Conservation (phyloP, 2,888 invertebrate genomes). For the Drosophila affinis region DNA sequence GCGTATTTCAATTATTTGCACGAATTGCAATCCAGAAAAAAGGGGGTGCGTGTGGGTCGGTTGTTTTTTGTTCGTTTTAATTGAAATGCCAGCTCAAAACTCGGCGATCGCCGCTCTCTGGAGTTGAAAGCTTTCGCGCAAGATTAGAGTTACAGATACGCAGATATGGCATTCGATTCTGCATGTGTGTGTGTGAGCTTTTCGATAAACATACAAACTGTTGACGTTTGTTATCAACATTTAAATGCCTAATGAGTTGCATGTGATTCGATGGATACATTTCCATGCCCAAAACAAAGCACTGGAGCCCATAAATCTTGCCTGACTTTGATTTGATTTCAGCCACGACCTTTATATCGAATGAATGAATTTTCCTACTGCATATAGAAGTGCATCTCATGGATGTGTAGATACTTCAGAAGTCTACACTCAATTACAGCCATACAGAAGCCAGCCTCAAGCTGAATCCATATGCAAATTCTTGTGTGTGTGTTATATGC, state of each 20-base stretch:
- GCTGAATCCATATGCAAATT: conserved; percentile 28
- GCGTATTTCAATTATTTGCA: conserved; percentile 73
- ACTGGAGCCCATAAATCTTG: not conserved
- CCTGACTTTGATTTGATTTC: conserved; percentile 22
- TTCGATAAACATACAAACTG: conserved; percentile 14
- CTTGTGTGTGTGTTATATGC: conserved; percentile 9
- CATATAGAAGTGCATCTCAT: not conserved
- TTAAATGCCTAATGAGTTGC: conserved; percentile 37
- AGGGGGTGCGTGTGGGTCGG: conserved; percentile 30
- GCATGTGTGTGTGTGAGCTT: conserved; percentile 1
- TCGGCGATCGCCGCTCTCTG: conserved; percentile 13
- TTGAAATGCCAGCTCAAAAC: conserved; percentile 63
- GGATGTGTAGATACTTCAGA: conserved; percentile 22
- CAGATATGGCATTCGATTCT: conserved; percentile 15
- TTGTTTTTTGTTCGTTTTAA: conserved; percentile 59
- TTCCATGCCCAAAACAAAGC: not conserved
- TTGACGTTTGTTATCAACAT: conserved; percentile 39
- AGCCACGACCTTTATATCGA: conserved; percentile 19
- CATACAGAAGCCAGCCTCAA: conserved; percentile 15
- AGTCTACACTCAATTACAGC: conserved; percentile 37
- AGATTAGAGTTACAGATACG: conserved; percentile 25
- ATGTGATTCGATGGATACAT: conserved; percentile 42
- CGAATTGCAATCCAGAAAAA: conserved; percentile 54
- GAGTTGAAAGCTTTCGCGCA: conserved; percentile 30
- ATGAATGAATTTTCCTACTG: conserved; percentile 26